Conservation (phyloP, 2,888 invertebrate genomes). For the Lypha dubia region DNA sequence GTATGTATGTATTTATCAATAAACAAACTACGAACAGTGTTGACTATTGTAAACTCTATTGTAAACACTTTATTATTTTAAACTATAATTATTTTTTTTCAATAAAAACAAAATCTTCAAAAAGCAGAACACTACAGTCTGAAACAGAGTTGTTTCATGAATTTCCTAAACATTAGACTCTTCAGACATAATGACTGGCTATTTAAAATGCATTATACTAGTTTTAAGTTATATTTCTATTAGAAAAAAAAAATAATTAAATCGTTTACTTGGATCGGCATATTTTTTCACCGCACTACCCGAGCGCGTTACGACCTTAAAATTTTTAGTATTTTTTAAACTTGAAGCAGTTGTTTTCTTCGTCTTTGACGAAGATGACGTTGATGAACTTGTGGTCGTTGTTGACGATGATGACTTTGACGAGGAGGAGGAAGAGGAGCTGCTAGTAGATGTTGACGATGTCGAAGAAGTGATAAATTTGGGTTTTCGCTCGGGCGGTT, state of each 20-base stretch:
- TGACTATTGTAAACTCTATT: background rate
- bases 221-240: background rate
- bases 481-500: conserved; percentile 51
- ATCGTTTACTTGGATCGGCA: conserved; percentile 81
- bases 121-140: background rate
- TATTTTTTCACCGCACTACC: conserved; percentile 77
- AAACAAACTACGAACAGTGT: background rate
- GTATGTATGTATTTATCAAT: too few relatives aligned
- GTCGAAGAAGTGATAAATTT: conserved; percentile 69
- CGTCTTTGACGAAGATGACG: conserved; percentile 68
- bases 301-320: conserved; percentile 73
- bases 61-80: background rate
- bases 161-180: background rate
- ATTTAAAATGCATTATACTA: conserved; percentile 3
- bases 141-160: background rate
- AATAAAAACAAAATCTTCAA: background rate
- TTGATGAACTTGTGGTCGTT: conserved; percentile 65
- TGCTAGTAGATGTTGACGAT: conserved; percentile 51
- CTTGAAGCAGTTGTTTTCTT: conserved; percentile 70
- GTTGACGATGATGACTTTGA: conserved; percentile 50
- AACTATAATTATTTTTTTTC: background rate
- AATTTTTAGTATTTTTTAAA: conserved; percentile 75
- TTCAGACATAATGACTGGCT: background rate
- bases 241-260: background rate
- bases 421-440: too few relatives aligned